Evolutionary conservation across 64 coral and sea anemone species (phyloP), one percentile per base, ranked within the genome.

Genomic region (Catalaphyllia jardinei): DNA sequence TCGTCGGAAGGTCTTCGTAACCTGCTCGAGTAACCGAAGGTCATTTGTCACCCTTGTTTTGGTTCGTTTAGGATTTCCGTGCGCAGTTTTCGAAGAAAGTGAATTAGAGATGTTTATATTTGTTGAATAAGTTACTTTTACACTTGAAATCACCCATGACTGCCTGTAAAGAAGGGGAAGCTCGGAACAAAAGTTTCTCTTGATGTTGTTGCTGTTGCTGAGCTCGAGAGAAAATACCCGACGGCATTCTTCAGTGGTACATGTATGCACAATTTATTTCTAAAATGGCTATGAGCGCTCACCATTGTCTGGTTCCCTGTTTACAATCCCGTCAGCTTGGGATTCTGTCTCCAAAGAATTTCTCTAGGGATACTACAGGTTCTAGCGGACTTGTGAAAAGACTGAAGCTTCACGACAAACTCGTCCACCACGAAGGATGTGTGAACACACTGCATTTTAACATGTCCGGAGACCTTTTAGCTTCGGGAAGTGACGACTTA

Each of bases 371-470:
- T 31, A 94, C 94, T 31, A 86, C 89, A 79, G 94, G 94, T 16
- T 99, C 91, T 31, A 77, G 74, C 46, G 90, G 87, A 76, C 76
- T 99, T 55, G 93, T 99, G 11, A 83, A 92, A 74, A 95, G 93
- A 72, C 78, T 99, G 5, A 91, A 84, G 59, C 91, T 95, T 1
- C 81, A 91, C 52, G 79, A 93, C 27, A 95, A 95, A 60, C 88
- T 99, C 1, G 89, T 83, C 46, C 90, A 93, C 78, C 97, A 99
- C 50, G 90, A 92, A 54, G 97, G 97, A 29, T 99, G 97, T 91
- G 97, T 99, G 78, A 99, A 99, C 42, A 99, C 97, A 16, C 75
- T 99, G 19, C 94, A 99, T 80, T 99, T 95, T 71, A 99, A 89
- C 73, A 88, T 17, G 31, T 88, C 97, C 20, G 97, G 97, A 31